Evolutionary conservation across 2,113 vertebrate species (phyloP).

Genomic region (Pachypanchax playfairii): DNA sequence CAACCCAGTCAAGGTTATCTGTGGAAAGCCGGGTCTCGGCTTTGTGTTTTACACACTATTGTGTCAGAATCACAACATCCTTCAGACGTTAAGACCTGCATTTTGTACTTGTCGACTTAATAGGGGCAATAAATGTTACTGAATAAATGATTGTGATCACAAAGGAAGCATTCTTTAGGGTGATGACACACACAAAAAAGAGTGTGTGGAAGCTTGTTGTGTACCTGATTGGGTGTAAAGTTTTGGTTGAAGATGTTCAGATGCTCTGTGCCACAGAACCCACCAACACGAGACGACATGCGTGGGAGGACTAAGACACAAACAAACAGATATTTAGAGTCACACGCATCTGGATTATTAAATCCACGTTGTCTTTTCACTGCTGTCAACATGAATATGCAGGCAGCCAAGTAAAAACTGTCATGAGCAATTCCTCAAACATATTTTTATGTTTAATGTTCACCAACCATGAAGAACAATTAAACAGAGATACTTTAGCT

Average conservation of each 20-base stretch:
- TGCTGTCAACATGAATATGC: constrained; percentile 4
- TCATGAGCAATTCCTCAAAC: neutral
- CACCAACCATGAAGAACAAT: neutral
- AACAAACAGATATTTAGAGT: constrained; percentile 16
- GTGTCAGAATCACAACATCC: neutral
- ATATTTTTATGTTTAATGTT: neutral
- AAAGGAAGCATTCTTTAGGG: neutral
- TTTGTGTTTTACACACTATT: neutral
- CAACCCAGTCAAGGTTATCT: neutral
- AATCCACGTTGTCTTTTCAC: neutral
- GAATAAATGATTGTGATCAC: constrained; percentile 1
- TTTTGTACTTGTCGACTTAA: constrained; percentile 2
- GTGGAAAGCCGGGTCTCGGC: neutral
- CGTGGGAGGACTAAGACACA: constrained; percentile 54
- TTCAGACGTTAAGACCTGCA: neutral
- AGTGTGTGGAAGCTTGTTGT: constrained; percentile 8
- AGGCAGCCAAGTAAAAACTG: neutral
- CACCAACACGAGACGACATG: constrained; percentile 22
- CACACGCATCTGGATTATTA: no score
- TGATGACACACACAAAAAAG: constrained; percentile 12
- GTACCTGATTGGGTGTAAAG: constrained; percentile 53
- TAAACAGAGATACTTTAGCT: neutral
- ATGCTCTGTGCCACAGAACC: constrained; percentile 70
- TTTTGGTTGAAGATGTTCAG: constrained; percentile 59
- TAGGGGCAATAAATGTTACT: constrained; percentile 10